These are phyloP conservation scores for Altica lythri DNA, from an alignment of 2,888 invertebrate species.

Conservation along the genomic window DNA sequence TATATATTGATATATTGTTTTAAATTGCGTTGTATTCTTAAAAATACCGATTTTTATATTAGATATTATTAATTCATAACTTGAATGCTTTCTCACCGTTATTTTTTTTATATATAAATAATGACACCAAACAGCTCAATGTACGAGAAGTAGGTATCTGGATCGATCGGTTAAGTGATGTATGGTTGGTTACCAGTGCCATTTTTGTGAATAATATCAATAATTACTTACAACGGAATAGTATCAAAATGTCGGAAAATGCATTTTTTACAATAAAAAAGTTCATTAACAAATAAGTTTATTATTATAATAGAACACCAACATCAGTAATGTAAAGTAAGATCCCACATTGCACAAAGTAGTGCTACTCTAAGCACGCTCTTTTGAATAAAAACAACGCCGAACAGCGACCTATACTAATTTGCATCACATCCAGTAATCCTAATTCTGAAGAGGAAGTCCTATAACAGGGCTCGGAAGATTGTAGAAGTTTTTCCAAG, in stretches of 20 bases:
- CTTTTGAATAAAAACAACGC: too few species aligned
- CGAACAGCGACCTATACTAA: too few species aligned
- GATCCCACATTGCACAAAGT: too few species aligned
- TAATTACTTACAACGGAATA: not conserved
- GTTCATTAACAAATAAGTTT: not conserved
- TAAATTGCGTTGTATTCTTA: constrained; percentile 7
- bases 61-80: constrained; percentile 3
- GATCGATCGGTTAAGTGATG: not conserved
- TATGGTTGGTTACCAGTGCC: constrained; percentile 11
- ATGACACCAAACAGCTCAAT: not conserved
- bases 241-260: not conserved
- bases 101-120: not conserved
- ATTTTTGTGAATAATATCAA: not conserved
- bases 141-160: constrained; percentile 2
- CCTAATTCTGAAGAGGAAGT: too few species aligned
- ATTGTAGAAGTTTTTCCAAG: too few species aligned
- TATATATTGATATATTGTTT: constrained; percentile 22
- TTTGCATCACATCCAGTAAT: too few species aligned
- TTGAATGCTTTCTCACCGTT: not conserved
- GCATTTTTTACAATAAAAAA: constrained; percentile 1
- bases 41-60: constrained; percentile 15
- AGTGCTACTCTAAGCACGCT: too few species aligned
- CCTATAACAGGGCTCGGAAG: too few species aligned
- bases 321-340: too few species aligned
- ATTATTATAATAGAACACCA: too few species aligned